These are phyloP conservation scores for Spatulosminthurus flaviceps DNA, from an alignment of 2,888 invertebrate genomes.

Conservation along the genomic window DNA sequence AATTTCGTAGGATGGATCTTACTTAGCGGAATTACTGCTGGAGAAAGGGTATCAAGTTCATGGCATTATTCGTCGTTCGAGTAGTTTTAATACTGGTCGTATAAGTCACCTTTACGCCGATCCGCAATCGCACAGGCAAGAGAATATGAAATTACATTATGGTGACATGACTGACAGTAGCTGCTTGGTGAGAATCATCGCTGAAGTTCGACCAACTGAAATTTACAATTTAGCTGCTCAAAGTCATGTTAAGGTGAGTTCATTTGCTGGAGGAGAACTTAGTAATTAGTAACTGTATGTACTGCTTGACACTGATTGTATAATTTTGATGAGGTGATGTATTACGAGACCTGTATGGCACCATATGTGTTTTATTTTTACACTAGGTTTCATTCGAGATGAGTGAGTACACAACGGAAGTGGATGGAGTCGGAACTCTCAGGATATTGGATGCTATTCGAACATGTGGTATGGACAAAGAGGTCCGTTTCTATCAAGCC, in stretches of 20 bases:
- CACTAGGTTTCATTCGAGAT: constrained; percentile 89
- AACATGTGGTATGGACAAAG: constrained; percentile 83
- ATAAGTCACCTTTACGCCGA: constrained; percentile 96
- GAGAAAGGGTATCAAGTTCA: constrained; percentile 94
- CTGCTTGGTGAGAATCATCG: constrained; percentile 87
- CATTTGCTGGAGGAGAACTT: too few species aligned
- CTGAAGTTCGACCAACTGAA: constrained; percentile 83
- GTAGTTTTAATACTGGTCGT: constrained; percentile 95
- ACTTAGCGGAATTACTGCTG: constrained; percentile 91
- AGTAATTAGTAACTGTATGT: too few species aligned
- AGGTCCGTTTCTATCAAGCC: constrained; percentile 91
- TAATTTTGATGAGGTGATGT: background rate
- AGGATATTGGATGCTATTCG: constrained; percentile 90
- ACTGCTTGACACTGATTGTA: background rate
- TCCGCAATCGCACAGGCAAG: constrained; percentile 85
- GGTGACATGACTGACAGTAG: constrained; percentile 99
- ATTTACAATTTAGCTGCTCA: constrained; percentile 99
- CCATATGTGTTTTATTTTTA: constrained; percentile 19
- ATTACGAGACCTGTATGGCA: too few species aligned
- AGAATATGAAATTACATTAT: constrained; percentile 92
- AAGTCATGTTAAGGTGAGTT: constrained; percentile 93
- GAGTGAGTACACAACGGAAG: constrained; percentile 98
- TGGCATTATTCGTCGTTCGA: constrained; percentile 92
- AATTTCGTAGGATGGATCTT: constrained; percentile 88
- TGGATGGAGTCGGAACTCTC: constrained; percentile 93